A percentile compares a stretch with the other conserved stretches of the same genome.
Conservation (phyloP, 2,888 invertebrate genomes). For the Athalia cordata region DNA sequence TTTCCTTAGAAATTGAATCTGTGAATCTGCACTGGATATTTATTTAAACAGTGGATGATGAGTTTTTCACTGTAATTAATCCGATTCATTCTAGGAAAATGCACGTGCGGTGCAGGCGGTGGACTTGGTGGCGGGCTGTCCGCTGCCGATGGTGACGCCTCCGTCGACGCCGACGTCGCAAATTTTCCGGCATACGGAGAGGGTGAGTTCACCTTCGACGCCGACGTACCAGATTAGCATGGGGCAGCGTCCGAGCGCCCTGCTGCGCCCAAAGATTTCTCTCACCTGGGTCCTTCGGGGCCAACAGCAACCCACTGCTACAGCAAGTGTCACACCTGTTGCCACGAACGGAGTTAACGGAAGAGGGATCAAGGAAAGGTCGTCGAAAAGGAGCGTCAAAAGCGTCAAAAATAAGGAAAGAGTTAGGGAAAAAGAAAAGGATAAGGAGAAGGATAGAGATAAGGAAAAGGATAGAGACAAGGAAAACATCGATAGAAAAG, state of each 20-base stretch:
- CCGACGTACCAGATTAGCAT: slow-evolving; percentile 59
- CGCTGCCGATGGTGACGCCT: slow-evolving; percentile 55
- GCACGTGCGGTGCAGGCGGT: slow-evolving; percentile 61
- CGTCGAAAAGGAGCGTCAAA: slow-evolving; percentile 61
- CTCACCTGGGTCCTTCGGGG: slow-evolving; percentile 85
- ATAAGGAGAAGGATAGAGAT: slow-evolving; percentile 49
- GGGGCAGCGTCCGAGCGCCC: slow-evolving; percentile 68
- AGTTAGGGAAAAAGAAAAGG: slow-evolving; percentile 54
- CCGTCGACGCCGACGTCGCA: slow-evolving; percentile 54
- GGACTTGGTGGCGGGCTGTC: slow-evolving; percentile 69
- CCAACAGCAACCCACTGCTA: slow-evolving; percentile 74
- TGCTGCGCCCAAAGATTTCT: slow-evolving; percentile 79
- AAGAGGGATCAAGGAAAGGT: slow-evolving; percentile 56
- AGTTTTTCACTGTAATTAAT: not conserved
- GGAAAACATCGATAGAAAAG: slow-evolving; percentile 56
- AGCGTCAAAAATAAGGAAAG: slow-evolving; percentile 52
- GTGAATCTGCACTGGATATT: too few species aligned
- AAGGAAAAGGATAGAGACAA: slow-evolving; percentile 57
- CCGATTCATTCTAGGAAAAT: slow-evolving; percentile 47
- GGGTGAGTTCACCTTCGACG: slow-evolving; percentile 33
- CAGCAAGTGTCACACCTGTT: slow-evolving; percentile 52
- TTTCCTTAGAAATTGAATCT: too few species aligned
- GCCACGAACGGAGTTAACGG: slow-evolving; percentile 45
- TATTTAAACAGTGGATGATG: too few species aligned
- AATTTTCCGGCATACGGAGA: slow-evolving; percentile 50